These are phyloP conservation scores for Xylocampa areola DNA, from an alignment of 2,888 invertebrate genomes.

Conservation along the genomic window DNA sequence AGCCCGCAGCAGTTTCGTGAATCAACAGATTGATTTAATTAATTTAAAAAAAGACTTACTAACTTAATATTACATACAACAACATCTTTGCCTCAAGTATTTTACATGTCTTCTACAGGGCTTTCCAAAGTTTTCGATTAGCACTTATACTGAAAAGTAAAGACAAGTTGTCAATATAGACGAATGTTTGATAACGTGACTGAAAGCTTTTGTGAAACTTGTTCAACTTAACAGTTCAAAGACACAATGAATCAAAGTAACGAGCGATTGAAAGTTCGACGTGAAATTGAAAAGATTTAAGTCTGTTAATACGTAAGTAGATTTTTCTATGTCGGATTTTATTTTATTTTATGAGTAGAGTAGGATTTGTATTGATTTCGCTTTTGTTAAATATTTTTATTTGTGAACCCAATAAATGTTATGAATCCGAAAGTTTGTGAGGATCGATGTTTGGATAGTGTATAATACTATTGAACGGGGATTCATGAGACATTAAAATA, in stretches of 20 bases:
- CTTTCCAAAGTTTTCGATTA: conserved; percentile 20
- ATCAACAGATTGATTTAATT: no score
- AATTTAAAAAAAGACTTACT: no score
- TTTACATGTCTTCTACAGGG: conserved; percentile 4
- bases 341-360: not conserved
- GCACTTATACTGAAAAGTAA: conserved; percentile 16
- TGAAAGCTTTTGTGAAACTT: conserved; percentile 52
- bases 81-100: not conserved
- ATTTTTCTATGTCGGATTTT: not conserved
- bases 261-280: conserved; percentile 36
- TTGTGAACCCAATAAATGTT: no score
- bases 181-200: conserved; percentile 43
- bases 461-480: no score
- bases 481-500: no score
- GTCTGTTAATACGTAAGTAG: not conserved
- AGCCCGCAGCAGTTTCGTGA: no score
- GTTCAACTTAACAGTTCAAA: conserved; percentile 39
- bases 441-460: no score
- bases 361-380: no score
- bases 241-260: conserved; percentile 46
- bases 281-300: conserved; percentile 11
- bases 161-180: conserved; percentile 16
- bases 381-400: no score
- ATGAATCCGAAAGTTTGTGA: no score
- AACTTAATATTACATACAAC: no score